Conservation (phyloP, 2,797 vertebrate genomes). For the Sylvilagus floridanus region DNA sequence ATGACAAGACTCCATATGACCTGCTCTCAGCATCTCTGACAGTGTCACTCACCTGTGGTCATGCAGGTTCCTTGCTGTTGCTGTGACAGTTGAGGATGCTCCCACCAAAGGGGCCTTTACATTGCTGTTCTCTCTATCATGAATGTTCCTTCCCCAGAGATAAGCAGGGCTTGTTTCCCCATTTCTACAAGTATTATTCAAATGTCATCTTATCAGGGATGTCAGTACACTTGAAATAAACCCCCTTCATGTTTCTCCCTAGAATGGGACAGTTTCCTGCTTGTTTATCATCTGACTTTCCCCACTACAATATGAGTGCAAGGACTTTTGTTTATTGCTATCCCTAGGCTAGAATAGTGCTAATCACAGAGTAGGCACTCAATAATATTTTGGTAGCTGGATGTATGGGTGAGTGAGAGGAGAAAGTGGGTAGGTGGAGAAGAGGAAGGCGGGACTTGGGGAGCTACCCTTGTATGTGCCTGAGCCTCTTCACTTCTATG, state of each 20-base stretch:
- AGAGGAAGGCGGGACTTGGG: background rate
- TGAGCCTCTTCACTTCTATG: fast-evolving
- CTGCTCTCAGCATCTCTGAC: too few species aligned
- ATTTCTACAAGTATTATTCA: background rate
- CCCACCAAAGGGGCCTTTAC: background rate
- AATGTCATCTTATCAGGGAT: background rate
- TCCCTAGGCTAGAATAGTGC: background rate
- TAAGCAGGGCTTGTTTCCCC: background rate
- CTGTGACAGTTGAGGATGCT: background rate
- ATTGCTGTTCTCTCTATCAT: background rate
- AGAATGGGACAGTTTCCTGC: background rate
- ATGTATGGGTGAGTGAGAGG: background rate
- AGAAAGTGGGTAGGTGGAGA: background rate
- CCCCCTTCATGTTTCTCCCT: background rate
- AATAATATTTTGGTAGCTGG: background rate
- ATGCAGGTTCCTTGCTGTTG: background rate
- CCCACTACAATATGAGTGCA: background rate
- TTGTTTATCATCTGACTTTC: background rate
- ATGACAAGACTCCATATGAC: too few species aligned
- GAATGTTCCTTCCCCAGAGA: background rate
- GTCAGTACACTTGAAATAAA: background rate
- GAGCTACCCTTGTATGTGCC: fast-evolving
- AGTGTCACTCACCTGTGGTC: too few species aligned
- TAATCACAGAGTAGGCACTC: background rate
- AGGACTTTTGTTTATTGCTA: background rate